These are phyloP conservation scores for Falco biarmicus DNA, from an alignment of 2,797 vertebrate genomes.

Conservation along the genomic window DNA sequence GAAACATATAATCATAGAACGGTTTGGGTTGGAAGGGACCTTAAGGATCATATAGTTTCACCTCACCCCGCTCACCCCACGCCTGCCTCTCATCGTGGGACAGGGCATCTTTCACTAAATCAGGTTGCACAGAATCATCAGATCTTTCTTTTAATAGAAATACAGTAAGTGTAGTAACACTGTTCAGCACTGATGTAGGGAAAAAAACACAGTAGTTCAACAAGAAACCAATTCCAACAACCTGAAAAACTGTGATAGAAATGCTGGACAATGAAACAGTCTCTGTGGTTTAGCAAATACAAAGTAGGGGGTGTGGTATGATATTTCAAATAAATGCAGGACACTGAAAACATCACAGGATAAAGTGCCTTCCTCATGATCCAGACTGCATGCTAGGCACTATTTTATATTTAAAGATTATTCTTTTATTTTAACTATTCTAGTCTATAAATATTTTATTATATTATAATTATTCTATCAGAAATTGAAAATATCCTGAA, in stretches of 20 bases:
- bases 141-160: background rate
- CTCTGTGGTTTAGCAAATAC: background rate
- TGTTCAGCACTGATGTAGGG: background rate
- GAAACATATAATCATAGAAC: background rate
- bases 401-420: constrained; percentile 13
- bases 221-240: background rate
- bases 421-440: no score
- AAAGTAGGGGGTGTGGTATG: background rate
- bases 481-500: background rate
- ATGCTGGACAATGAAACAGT: background rate
- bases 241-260: background rate
- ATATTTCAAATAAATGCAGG: background rate
- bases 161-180: background rate
- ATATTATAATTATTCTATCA: no score
- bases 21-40: background rate
- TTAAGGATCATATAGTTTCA: background rate
- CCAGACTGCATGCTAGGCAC: background rate
- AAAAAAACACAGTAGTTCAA: background rate
- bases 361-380: background rate
- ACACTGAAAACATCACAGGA: background rate
- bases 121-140: background rate
- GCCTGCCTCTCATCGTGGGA: accelerated
- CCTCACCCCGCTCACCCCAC: no score
- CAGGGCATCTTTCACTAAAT: background rate
- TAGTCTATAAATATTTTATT: no score